Evolutionary conservation across 2,888 invertebrate genomes (phyloP).

Genomic region (Lagria hirta): DNA sequence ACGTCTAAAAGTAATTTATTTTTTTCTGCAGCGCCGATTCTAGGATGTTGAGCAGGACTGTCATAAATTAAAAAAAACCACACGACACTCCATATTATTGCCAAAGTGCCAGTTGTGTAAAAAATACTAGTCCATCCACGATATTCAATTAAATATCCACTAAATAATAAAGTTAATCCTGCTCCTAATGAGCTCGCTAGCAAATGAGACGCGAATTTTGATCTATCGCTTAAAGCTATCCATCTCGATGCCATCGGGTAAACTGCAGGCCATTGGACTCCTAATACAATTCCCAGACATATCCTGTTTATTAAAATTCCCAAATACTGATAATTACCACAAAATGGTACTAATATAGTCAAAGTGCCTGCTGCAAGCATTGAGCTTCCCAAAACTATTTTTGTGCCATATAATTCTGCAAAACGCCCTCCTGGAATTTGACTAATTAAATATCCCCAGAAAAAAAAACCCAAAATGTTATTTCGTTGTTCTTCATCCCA

Average conservation of each 20-base stretch:
- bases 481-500: slow-evolving; percentile 17
- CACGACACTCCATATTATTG: slow-evolving; percentile 73
- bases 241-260: slow-evolving; percentile 11
- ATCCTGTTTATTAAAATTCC: too few species aligned
- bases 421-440: slow-evolving; percentile 15
- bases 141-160: slow-evolving; percentile 10
- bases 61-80: slow-evolving; percentile 80
- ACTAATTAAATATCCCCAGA: slow-evolving; percentile 18
- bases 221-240: slow-evolving; percentile 5
- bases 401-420: slow-evolving; percentile 13
- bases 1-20: slow-evolving; percentile 64
- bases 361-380: slow-evolving; percentile 7
- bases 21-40: slow-evolving; percentile 71
- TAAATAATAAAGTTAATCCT: slow-evolving; percentile 9
- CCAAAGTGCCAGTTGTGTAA: slow-evolving; percentile 76
- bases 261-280: slow-evolving; percentile 8
- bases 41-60: slow-evolving; percentile 75
- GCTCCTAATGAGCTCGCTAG: slow-evolving; percentile 10
- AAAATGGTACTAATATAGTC: slow-evolving; percentile 7
- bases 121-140: slow-evolving; percentile 84
- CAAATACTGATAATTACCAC: too few species aligned
- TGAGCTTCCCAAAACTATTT: slow-evolving; percentile 6
- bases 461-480: slow-evolving; percentile 14
- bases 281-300: slow-evolving; percentile 4
- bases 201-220: slow-evolving; percentile 16